These are phyloP conservation scores for Bothrops jararaca DNA, from an alignment of 2,113 vertebrate species.

Conservation along the genomic window DNA sequence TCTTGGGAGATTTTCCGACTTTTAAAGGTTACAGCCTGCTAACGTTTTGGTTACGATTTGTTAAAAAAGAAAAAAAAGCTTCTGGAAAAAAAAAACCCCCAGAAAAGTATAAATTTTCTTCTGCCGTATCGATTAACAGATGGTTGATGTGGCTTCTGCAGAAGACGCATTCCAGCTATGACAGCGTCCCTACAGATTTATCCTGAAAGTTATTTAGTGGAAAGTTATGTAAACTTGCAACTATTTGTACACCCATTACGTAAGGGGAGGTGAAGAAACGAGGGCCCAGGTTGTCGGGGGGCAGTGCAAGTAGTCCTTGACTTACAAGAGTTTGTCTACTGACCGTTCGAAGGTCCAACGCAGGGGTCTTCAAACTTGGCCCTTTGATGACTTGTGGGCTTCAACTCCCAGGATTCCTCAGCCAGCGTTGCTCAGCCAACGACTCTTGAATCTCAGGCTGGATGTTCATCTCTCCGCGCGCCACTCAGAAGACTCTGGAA, in stretches of 20 bases:
- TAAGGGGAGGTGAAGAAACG: neutral
- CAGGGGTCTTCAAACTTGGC: no score
- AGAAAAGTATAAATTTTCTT: neutral
- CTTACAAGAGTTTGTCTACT: neutral
- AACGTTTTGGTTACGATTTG: neutral
- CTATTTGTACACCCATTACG: neutral
- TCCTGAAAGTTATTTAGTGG: neutral
- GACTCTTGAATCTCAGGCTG: neutral
- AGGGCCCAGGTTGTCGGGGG: neutral
- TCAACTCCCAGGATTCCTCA: no score
- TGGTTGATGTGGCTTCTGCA: neutral
- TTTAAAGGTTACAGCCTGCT: conserved; percentile 3
- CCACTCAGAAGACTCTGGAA: neutral
- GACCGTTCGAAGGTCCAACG: neutral
- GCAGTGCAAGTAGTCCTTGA: neutral
- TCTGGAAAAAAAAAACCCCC: neutral
- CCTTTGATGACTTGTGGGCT: no score
- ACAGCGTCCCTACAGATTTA: neutral
- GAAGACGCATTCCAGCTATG: neutral
- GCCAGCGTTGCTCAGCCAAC: no score
- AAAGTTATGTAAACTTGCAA: neutral
- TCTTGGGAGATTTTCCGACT: neutral
- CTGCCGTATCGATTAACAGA: conserved; percentile 10
- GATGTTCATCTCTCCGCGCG: neutral
- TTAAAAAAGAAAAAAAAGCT: neutral